Percentiles rank a stretch among this genome's conserved stretches.
These are phyloP conservation scores for Cryptoblepharus egeriae DNA, from an alignment of 2,797 vertebrate species.

Conservation along the genomic window DNA sequence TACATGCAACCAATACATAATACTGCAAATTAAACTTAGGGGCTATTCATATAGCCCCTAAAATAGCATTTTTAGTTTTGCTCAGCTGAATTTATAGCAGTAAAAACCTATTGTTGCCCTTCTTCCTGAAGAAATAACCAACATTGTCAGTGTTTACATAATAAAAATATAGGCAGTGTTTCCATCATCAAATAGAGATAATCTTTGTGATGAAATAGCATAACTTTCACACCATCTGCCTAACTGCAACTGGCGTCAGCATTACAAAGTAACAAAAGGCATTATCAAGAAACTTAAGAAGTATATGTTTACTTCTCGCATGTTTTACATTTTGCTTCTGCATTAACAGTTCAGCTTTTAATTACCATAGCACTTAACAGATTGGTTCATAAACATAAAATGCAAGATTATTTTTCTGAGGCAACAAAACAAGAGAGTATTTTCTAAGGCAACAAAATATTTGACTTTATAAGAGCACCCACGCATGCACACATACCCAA, in stretches of 20 bases:
- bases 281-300: constrained; percentile 13
- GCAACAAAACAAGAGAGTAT: constrained; percentile 18
- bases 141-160: not conserved
- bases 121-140: not conserved
- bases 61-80: not conserved
- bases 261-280: constrained; percentile 22
- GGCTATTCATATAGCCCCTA: not conserved
- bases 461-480: not conserved
- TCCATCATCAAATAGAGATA: not conserved
- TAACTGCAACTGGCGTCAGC: constrained; percentile 16
- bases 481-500: not conserved
- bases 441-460: constrained; percentile 31
- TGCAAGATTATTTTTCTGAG: constrained; percentile 7
- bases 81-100: not conserved
- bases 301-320: constrained; percentile 29
- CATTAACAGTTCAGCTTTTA: constrained; percentile 17
- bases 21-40: too few relatives aligned
- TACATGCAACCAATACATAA: not conserved
- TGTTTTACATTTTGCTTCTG: constrained; percentile 14
- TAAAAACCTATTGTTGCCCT: not conserved
- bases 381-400: constrained; percentile 23
- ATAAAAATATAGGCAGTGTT: constrained; percentile 6
- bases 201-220: constrained; percentile 21
- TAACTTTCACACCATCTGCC: constrained; percentile 26
- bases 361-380: constrained; percentile 22